phyloP scores from a whole-genome alignment of 1,140 invertebrate genomes.

The Cecropterus lyciades region DNA sequence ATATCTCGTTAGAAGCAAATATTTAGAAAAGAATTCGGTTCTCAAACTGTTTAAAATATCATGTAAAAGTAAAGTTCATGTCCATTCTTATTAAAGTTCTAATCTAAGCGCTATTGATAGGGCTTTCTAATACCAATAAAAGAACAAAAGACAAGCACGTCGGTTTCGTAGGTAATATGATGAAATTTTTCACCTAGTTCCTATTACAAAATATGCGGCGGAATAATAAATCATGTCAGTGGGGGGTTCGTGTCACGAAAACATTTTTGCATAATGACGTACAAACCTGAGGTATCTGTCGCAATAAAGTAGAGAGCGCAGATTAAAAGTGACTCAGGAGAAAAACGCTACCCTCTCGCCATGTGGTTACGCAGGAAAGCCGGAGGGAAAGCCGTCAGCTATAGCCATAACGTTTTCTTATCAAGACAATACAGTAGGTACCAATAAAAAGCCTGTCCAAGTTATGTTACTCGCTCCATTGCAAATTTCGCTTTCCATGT shows the following conservation, averaged over 20 bases:
- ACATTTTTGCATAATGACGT: slow-evolving; percentile 37
- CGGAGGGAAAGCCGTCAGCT: slow-evolving; percentile 49
- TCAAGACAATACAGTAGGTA: slow-evolving; percentile 52
- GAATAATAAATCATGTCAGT: slow-evolving; percentile 35
- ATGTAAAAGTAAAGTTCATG: too few relatives aligned
- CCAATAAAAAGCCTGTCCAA: slow-evolving; percentile 42
- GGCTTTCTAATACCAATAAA: neutral
- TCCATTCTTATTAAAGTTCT: neutral
- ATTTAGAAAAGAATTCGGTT: too few relatives aligned
- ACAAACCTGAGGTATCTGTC: slow-evolving; percentile 37
- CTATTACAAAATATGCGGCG: too few relatives aligned
- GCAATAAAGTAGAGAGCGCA: slow-evolving; percentile 52
- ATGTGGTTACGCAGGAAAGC: slow-evolving; percentile 53
- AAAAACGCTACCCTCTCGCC: slow-evolving; percentile 45
- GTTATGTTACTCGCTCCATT: slow-evolving; percentile 27
- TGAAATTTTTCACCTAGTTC: slow-evolving; percentile 19
- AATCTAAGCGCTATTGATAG: neutral
- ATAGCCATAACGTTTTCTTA: slow-evolving; percentile 56
- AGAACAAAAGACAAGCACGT: slow-evolving; percentile 15
- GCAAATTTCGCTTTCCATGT: slow-evolving; percentile 1
- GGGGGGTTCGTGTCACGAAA: slow-evolving; percentile 26
- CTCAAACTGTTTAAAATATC: too few relatives aligned
- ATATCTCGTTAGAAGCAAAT: too few relatives aligned
- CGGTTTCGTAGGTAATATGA: neutral
- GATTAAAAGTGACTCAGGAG: slow-evolving; percentile 58